phyloP scores from a whole-genome alignment of 2,797 vertebrate species.

The Spinus olivaceus region DNA sequence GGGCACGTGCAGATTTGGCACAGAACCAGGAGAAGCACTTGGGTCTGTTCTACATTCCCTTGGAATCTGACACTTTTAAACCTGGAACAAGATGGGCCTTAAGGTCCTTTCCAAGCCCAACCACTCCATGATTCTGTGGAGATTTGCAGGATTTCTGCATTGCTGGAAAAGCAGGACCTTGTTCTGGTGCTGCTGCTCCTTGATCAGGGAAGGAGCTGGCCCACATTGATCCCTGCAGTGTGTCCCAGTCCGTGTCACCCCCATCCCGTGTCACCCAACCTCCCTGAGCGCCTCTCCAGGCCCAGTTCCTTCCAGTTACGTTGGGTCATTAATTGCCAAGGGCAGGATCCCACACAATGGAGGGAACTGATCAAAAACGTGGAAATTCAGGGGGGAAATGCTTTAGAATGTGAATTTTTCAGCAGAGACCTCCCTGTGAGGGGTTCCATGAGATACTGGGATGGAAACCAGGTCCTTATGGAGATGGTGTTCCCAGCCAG shows the following conservation, averaged over 20 bases:
- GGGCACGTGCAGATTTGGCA: neutral
- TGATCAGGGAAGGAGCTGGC: neutral
- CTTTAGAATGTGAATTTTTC: neutral
- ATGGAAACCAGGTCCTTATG: neutral
- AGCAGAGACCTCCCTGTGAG: neutral
- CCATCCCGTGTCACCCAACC: neutral
- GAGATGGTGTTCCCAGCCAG: neutral
- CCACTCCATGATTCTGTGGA: fast-evolving
- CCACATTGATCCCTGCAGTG: fast-evolving
- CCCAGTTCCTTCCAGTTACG: neutral
- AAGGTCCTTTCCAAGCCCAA: neutral
- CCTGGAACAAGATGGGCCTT: fast-evolving
- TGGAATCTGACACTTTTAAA: neutral
- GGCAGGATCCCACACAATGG: neutral
- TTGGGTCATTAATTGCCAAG: neutral
- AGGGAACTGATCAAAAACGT: neutral
- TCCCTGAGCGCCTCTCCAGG: neutral
- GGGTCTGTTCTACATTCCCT: neutral
- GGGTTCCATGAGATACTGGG: neutral
- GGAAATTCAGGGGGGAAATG: neutral
- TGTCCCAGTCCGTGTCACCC: neutral
- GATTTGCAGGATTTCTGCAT: neutral
- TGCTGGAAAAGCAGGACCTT: neutral
- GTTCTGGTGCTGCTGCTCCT: neutral
- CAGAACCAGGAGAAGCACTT: neutral